A percentile compares a stretch with the other conserved stretches of the same genome.
These are phyloP conservation scores for Anarrhichthys ocellatus DNA, from an alignment of 2,113 vertebrate species.

Conservation along the genomic window DNA sequence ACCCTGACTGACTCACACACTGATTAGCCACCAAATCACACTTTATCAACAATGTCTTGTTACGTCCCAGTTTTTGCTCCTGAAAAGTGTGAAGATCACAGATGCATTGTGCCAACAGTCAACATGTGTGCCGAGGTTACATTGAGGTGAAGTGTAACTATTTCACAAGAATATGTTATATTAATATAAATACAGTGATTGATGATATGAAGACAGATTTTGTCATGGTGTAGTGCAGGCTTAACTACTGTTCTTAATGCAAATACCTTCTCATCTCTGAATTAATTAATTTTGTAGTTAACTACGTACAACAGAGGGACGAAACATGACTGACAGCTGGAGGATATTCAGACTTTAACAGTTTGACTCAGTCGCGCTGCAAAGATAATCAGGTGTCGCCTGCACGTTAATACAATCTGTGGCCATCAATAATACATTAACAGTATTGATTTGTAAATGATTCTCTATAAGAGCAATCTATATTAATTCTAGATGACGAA, in stretches of 20 bases:
- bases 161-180: not conserved
- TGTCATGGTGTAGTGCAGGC: not conserved
- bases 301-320: not conserved
- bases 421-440: conserved; percentile 68
- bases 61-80: not conserved
- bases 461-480: conserved; percentile 55
- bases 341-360: conserved; percentile 22
- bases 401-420: conserved; percentile 60
- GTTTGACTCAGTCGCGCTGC: conserved; percentile 39
- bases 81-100: not conserved
- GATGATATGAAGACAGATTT: not conserved
- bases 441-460: conserved; percentile 69
- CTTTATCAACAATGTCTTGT: not conserved
- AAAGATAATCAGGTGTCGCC: conserved; percentile 58
- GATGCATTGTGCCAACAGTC: not conserved
- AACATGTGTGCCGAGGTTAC: not conserved
- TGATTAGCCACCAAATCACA: not conserved
- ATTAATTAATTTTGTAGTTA: conserved; percentile 12
- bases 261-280: not conserved
- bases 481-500: conserved; percentile 53
- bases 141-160: not conserved
- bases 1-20: conserved; percentile 5
- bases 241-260: not conserved
- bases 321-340: conserved; percentile 21
- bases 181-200: not conserved